phyloP scores from a whole-genome alignment of 37 sponge, comb jelly and placozoan genomes.

The Hexactinellida sp. region DNA sequence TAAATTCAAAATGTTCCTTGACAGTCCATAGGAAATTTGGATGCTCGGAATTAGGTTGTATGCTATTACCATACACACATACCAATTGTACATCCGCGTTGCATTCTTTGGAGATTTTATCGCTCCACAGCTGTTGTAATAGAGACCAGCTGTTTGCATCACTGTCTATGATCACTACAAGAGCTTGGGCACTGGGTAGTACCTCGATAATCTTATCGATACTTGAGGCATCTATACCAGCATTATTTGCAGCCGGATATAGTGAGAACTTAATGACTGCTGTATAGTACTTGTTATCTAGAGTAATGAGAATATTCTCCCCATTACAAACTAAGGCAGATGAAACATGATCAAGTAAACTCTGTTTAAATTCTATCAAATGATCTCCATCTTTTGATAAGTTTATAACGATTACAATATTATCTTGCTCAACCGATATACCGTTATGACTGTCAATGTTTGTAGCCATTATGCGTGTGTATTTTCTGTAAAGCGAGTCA shows the following conservation, averaged over 20 bases:
- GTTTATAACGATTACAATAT: not conserved
- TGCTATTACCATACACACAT: not conserved
- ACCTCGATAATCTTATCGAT: not conserved
- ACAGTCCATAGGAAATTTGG: not conserved
- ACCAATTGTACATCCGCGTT: not conserved
- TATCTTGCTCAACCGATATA: no score
- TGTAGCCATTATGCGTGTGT: no score
- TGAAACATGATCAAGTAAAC: not conserved
- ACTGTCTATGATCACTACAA: not conserved
- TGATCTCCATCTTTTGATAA: not conserved
- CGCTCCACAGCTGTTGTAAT: not conserved
- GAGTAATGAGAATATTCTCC: not conserved
- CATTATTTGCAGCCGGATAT: no score
- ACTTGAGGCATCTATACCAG: not conserved
- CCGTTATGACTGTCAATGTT: no score
- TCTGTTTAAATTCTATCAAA: not conserved
- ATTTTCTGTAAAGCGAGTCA: no score
- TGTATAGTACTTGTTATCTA: conserved; percentile 1
- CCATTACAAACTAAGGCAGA: not conserved
- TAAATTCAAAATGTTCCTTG: not conserved
- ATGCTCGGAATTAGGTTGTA: not conserved
- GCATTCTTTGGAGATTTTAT: not conserved
- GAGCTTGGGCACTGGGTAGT: not conserved
- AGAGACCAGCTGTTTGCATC: not conserved
- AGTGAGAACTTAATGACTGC: not conserved